These are phyloP conservation scores for Calcarius lapponicus DNA, from an alignment of 2,797 vertebrate species.

Conservation along the genomic window DNA sequence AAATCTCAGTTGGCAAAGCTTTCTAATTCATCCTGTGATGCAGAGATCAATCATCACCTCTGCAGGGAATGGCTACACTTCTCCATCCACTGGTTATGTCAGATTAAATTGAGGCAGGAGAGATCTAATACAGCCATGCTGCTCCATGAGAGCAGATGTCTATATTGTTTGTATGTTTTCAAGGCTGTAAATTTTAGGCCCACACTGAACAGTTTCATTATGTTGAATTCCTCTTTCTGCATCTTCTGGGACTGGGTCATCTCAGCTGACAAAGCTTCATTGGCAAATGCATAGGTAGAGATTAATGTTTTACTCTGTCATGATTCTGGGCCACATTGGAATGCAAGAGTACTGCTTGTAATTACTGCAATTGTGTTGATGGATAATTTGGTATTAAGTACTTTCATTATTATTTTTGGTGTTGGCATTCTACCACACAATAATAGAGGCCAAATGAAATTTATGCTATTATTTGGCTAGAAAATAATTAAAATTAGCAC, in stretches of 20 bases:
- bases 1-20: background rate
- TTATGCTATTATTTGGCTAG: background rate
- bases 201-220: background rate
- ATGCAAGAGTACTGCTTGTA: background rate
- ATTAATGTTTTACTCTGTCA: background rate
- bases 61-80: background rate
- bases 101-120: background rate
- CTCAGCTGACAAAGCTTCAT: background rate
- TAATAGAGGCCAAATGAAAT: background rate
- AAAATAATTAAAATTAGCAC: background rate
- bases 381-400: background rate
- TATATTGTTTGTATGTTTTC: background rate
- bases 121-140: background rate
- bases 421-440: background rate
- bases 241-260: background rate
- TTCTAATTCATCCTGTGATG: background rate
- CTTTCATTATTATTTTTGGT: background rate
- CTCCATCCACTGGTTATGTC: background rate
- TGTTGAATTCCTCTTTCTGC: background rate
- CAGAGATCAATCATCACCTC: background rate
- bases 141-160: background rate
- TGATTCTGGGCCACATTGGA: background rate
- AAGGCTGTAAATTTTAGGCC: background rate
- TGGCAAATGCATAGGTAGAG: background rate
- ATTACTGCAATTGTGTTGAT: background rate